phyloP scores from a whole-genome alignment of 2,113 vertebrate genomes.

The Myotis brandtii region DNA sequence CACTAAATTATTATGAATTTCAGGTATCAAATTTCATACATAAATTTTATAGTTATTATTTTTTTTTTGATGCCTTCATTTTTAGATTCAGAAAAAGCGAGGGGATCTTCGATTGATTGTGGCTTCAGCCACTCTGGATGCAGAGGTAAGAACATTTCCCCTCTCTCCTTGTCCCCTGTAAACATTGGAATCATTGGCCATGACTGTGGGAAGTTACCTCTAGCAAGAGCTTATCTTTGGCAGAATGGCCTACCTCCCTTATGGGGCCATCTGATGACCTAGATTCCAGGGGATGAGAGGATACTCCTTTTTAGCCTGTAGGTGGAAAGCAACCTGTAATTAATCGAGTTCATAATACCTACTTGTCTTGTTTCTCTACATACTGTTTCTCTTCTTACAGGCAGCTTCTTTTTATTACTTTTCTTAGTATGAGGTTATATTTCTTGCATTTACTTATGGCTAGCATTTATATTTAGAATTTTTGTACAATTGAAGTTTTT shows the following conservation, averaged over 20 bases:
- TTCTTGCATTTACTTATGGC: conserved; percentile 61
- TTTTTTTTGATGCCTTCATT: neutral
- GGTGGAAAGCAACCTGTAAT: conserved; percentile 61
- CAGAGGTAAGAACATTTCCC: conserved; percentile 89
- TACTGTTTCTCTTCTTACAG: neutral
- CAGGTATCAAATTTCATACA: neutral
- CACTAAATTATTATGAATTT: neutral
- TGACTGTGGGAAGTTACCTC: neutral
- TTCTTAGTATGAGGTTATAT: neutral
- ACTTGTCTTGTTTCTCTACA: conserved; percentile 48
- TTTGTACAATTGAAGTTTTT: neutral
- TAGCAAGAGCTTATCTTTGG: neutral
- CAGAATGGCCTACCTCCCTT: neutral
- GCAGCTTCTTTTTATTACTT: conserved; percentile 33
- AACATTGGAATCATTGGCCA: neutral
- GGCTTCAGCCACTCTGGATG: conserved; percentile 98
- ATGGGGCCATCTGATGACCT: conserved; percentile 51
- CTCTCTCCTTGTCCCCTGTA: fast-evolving
- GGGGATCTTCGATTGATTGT: conserved; percentile 96
- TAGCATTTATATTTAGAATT: conserved; percentile 7
- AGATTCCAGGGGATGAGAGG: conserved; percentile 47
- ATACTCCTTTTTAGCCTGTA: conserved; percentile 50
- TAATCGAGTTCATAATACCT: conserved; percentile 48
- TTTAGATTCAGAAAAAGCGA: conserved; percentile 97
- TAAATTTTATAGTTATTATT: neutral